Evolutionary conservation across 2,797 vertebrate species (phyloP).

Genomic region (Spondyliosoma cantharus): DNA sequence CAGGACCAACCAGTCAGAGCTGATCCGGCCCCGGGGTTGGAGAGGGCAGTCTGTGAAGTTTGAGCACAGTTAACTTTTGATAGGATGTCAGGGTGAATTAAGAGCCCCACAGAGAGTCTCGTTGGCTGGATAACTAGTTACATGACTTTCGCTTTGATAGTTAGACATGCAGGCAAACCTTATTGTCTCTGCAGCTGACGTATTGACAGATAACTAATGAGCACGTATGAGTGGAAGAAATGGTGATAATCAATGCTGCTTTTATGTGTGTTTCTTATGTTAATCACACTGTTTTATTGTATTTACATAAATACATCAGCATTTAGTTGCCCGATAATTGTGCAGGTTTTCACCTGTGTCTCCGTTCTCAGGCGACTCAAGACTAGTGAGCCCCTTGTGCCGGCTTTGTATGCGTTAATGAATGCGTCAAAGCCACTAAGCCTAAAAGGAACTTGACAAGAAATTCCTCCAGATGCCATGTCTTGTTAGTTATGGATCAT

Average conservation of each 20-base stretch:
- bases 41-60: constrained; percentile 61
- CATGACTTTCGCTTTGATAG: constrained; percentile 45
- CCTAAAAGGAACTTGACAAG: constrained; percentile 21
- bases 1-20: constrained; percentile 46
- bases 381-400: background rate
- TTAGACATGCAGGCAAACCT: constrained; percentile 11
- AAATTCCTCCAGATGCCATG: constrained; percentile 34
- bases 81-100: constrained; percentile 74
- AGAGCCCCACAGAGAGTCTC: constrained; percentile 26
- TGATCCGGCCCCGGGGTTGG: constrained; percentile 45
- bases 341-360: background rate
- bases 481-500: constrained; percentile 36
- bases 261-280: background rate
- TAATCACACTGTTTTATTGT: background rate
- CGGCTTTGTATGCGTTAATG: constrained; percentile 1
- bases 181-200: constrained; percentile 20
- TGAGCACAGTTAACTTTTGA: constrained; percentile 72
- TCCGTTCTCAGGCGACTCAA: background rate
- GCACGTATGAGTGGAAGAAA: background rate
- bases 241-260: background rate
- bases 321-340: background rate
- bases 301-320: no score
- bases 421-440: constrained; percentile 23
- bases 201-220: background rate
- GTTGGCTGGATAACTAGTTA: constrained; percentile 35